A percentile compares a stretch with the other conserved stretches of the same genome.
These are phyloP conservation scores for Lochmaea crataegi DNA, from an alignment of 2,888 invertebrate genomes.

Conservation along the genomic window DNA sequence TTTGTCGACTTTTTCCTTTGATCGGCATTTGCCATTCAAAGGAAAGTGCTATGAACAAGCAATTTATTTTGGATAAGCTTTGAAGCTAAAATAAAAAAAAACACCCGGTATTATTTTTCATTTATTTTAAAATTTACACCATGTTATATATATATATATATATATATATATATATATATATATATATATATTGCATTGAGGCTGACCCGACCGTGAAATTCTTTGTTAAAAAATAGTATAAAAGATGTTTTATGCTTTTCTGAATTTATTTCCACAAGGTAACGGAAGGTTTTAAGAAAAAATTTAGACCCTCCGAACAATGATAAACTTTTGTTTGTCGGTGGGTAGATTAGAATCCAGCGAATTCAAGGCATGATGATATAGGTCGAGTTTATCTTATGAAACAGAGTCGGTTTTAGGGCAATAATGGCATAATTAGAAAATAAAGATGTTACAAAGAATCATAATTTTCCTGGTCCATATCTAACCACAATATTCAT, in stretches of 20 bases:
- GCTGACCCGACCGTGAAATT: neutral
- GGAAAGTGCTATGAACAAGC: no score
- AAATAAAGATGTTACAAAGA: no score
- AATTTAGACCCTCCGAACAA: conserved; percentile 23
- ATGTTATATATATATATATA: neutral
- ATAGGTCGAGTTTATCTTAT: conserved; percentile 50
- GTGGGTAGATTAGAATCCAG: conserved; percentile 48
- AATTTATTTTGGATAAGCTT: no score
- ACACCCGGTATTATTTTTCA: neutral
- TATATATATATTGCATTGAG: neutral
- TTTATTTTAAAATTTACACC: neutral
- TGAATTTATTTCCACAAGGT: conserved; percentile 1
- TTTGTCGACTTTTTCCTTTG: no score
- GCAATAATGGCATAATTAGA: no score
- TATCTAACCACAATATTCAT: no score
- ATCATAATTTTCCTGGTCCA: no score
- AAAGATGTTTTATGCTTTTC: conserved; percentile 9
- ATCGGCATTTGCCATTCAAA: no score
- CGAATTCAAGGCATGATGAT: conserved; percentile 47
- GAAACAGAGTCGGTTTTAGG: neutral
- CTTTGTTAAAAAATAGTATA: neutral
- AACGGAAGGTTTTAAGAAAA: conserved; percentile 6
- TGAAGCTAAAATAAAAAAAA: no score
- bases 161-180: no score
- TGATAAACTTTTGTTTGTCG: conserved; percentile 41